phyloP scores from a whole-genome alignment of 2,797 vertebrate species.

The Tragelaphus oryx region DNA sequence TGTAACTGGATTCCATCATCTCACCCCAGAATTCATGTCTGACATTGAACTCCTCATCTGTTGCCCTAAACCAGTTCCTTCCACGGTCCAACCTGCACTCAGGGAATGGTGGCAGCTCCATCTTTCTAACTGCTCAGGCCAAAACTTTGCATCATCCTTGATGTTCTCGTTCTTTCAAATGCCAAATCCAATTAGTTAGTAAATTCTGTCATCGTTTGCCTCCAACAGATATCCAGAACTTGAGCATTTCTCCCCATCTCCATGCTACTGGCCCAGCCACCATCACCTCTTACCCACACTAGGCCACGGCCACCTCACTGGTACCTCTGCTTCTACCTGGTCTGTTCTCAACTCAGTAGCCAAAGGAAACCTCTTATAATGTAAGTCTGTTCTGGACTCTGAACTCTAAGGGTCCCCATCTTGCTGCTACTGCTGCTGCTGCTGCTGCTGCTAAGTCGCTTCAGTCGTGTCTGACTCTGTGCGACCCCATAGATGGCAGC shows the following conservation, averaged over 20 bases:
- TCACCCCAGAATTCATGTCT: not conserved
- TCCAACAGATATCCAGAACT: not conserved
- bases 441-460: too few relatives aligned
- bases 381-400: not conserved
- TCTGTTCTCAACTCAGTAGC: not conserved
- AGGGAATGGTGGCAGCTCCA: not conserved
- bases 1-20: rapidly evolving
- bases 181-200: not conserved
- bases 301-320: not conserved
- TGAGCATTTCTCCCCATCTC: not conserved
- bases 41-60: not conserved
- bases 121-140: not conserved
- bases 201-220: not conserved
- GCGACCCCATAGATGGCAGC: too few relatives aligned
- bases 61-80: not conserved
- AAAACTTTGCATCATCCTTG: not conserved
- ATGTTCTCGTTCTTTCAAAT: not conserved
- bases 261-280: not conserved
- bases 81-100: not conserved
- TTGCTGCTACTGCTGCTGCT: not conserved
- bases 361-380: not conserved
- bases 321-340: not conserved
- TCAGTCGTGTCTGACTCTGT: too few relatives aligned
- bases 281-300: not conserved
- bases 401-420: not conserved